These are phyloP conservation scores for Ormyrus labotus DNA, from an alignment of 2,888 invertebrate genomes.

Conservation along the genomic window DNA sequence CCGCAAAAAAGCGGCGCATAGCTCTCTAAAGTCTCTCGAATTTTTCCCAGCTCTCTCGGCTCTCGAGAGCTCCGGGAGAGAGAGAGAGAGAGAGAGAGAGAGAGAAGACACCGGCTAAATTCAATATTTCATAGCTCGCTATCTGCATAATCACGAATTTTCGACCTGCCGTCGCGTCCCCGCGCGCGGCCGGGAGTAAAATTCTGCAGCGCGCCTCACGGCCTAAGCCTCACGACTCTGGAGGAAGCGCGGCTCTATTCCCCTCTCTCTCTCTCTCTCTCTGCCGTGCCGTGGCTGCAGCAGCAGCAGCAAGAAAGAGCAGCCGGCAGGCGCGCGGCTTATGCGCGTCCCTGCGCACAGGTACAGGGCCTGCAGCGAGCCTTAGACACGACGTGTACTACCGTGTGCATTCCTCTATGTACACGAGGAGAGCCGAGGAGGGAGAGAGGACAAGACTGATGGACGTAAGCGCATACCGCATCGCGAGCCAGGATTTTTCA, in stretches of 20 bases:
- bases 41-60: too few relatives aligned
- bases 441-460: background rate
- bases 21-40: too few relatives aligned
- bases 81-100: too few relatives aligned
- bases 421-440: background rate
- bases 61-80: too few relatives aligned
- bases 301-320: constrained; percentile 13
- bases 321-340: background rate
- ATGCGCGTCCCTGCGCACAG: background rate
- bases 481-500: too few relatives aligned
- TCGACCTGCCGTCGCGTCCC: constrained; percentile 17
- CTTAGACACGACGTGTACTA: constrained; percentile 36
- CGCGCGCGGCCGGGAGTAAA: constrained; percentile 14
- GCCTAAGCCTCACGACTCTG: too few relatives aligned
- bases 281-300: background rate
- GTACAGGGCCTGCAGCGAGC: constrained; percentile 15
- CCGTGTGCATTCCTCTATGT: constrained; percentile 41
- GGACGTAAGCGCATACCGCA: background rate
- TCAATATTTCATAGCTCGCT: too few relatives aligned
- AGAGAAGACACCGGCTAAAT: too few relatives aligned
- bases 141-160: constrained; percentile 18
- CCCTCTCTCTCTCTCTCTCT: background rate
- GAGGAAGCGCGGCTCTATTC: too few relatives aligned
- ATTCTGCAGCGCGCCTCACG: background rate
- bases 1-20: too few relatives aligned